Base-by-base conservation (phyloP, 2,797 vertebrate species). In the Myotis daubentonii region DNA sequence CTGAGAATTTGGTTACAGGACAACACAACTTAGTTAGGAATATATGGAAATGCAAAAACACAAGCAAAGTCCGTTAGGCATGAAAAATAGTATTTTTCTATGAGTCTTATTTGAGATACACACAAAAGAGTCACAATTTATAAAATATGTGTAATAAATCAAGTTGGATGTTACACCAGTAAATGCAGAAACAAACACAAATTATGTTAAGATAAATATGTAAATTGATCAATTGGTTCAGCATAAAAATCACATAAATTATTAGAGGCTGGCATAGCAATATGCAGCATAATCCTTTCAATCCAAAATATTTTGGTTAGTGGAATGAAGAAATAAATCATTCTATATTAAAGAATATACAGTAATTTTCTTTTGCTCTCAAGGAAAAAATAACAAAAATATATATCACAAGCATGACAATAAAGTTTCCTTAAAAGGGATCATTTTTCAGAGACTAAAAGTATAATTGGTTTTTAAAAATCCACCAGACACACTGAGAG, bases 261-360 rank as follows among this genome's bases (percentile, higher is more conserved):
- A 89, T 92, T 93, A 74, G 68, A 33, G 20, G 16, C 47, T 93
- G 11, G 47, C 38, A 75, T 13, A 86, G 74, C 33, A 93, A 81
- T 89, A 92, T 85, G 38, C 28, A 95, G 51, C 91, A 62, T 65
- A 93, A 84, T 94, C 94, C 41, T 87, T 81, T 53, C 38, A 60
- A 80, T 82, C 33, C 30, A 62, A 82, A 89, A 75, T 65, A 89
- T 79, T 84, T 88, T 89, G 38, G 13, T 51, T 65, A 79, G 60
- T 79, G 23, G 95, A 94, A 91, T 78, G 36, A 78, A 96, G 75
- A 96, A 89, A 95, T 95, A 95, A 97, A 96, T 95, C 70, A 96
- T 86, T 90, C n/a, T 57, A 8, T 79, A 74, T 70, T 83, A 62
- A 94, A 94, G 12, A 93, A 91, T 75, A 51, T 79, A 57, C 2